Evolutionary conservation across 2,797 vertebrate genomes (phyloP), one percentile per base, ranked within the genome.

Genomic region (Lophotriccus pileatus): DNA sequence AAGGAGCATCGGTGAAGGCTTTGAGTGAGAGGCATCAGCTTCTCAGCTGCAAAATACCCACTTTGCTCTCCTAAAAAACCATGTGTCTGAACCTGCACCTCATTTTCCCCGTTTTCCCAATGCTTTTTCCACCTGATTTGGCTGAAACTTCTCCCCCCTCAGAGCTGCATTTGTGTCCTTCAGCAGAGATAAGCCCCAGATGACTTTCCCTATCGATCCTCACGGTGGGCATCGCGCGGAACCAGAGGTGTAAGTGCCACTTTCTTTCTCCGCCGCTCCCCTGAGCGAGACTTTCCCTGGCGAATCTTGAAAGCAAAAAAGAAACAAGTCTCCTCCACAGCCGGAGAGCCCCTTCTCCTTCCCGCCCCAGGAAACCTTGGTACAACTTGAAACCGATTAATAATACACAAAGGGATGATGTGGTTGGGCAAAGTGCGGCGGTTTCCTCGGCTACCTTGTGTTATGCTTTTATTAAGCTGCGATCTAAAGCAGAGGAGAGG

Each of bases 381-480:
- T 92, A 89, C 93, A 95, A 97, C 95, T 96, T 84, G 96, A 96
- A 97, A 97, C 89, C 68, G 37, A 97, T 98, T 97, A 97, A 97
- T 97, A 97, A 95, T 93, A 96, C 95, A 95, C 97, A 95, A 95
- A 97, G 97, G 95, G 96, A 95, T 90, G 95, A 95, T 95, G 96
- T 83, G 94, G 85, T 76, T 86, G 95, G 90, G 91, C 96, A 90
- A 96, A 96, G 92, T 66, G 93, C 36, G 67, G 39, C 52, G 14
- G 73, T 95, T 97, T 94, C 94, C 93, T 96, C 73, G 28, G 78
- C 89, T 85, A 18, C 50, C 89, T 89, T 5, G 7, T 90, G 92
- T 80, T 96, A 43, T 52, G 92, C 97, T 98, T 98, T 97, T 97
- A 97, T 98, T 97, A 97, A 97, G 96, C 97, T 37, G 58, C 82